These are phyloP conservation scores for Listrodromus nycthemerus DNA, from an alignment of 2,888 invertebrate species.

Conservation along the genomic window DNA sequence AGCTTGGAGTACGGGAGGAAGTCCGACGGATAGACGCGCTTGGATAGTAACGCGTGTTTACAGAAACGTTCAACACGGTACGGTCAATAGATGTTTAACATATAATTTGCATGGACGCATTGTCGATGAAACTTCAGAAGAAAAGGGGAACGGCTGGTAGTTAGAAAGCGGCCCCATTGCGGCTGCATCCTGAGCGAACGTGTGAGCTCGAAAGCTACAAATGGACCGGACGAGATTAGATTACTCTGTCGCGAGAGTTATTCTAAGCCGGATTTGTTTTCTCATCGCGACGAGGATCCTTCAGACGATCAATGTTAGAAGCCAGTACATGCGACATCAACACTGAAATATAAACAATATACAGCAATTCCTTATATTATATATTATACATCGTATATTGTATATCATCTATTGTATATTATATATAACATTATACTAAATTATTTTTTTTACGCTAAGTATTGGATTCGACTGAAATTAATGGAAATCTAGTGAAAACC, in stretches of 20 bases:
- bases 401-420: no score
- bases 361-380: no score
- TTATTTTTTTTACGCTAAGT: no score
- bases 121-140: neutral
- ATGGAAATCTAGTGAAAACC: no score
- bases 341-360: neutral
- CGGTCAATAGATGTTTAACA: slow-evolving; percentile 2
- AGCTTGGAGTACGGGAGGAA: neutral
- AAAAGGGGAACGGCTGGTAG: neutral
- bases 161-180: slow-evolving; percentile 1
- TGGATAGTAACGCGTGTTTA: neutral
- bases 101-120: neutral
- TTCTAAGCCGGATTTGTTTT: slow-evolving; percentile 12
- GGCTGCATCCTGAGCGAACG: slow-evolving; percentile 8
- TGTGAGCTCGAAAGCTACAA: neutral
- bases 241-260: slow-evolving; percentile 1
- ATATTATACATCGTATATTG: no score
- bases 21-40: neutral
- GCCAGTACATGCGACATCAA: neutral
- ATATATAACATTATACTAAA: no score
- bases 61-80: neutral
- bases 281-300: neutral
- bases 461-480: no score
- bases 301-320: neutral
- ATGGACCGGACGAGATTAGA: slow-evolving; percentile 19